Evolutionary conservation across 2,797 vertebrate species (phyloP).

Genomic region (Eospalax fontanierii): DNA sequence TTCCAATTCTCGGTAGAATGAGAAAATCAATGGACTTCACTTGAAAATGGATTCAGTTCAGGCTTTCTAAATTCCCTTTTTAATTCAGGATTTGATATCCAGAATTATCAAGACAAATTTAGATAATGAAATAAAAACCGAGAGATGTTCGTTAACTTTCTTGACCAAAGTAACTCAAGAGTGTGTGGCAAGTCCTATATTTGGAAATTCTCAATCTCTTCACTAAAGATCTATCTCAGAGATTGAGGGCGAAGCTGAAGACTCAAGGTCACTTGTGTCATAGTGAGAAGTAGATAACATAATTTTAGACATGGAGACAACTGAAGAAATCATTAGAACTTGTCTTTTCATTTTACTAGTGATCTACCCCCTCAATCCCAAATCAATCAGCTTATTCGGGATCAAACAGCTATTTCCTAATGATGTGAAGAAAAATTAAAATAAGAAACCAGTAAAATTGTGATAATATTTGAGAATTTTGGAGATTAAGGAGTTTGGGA

Average conservation of each 20-base stretch:
- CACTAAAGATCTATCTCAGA: neutral
- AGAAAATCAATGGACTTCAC: conserved; percentile 27
- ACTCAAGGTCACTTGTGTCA: neutral
- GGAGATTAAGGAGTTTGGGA: neutral
- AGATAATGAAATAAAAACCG: conserved; percentile 8
- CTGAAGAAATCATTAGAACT: neutral
- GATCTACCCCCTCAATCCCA: neutral
- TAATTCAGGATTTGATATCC: neutral
- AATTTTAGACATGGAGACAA: neutral
- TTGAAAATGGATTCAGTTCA: neutral
- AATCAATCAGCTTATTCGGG: neutral
- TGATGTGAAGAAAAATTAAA: conserved; percentile 33
- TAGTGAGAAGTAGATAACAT: neutral
- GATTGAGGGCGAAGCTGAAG: neutral
- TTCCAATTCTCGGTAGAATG: neutral
- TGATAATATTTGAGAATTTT: neutral
- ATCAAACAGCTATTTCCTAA: neutral
- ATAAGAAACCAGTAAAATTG: neutral
- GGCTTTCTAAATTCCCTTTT: neutral
- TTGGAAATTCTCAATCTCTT: conserved; percentile 14
- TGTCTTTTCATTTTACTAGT: neutral
- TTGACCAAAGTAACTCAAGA: neutral
- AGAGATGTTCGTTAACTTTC: neutral
- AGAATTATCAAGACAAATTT: neutral
- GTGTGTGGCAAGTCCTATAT: neutral